Evolutionary conservation across 2,113 vertebrate species (phyloP).

Genomic region (Bubo scandiacus): DNA sequence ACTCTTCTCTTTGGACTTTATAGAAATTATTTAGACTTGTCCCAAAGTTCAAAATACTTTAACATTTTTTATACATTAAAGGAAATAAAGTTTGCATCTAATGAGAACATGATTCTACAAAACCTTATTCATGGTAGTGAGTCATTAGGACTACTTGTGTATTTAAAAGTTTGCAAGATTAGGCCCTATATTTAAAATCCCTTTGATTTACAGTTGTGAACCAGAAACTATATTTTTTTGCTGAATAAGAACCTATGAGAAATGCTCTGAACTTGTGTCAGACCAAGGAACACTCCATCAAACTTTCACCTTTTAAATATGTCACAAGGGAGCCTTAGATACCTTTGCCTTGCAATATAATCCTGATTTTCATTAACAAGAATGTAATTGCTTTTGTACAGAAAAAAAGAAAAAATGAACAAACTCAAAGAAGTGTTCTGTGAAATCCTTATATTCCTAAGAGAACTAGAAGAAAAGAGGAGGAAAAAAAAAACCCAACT

Average conservation of each 20-base stretch:
- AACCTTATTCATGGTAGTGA: neutral
- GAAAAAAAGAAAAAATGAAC: neutral
- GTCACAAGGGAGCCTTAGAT: constrained; percentile 62
- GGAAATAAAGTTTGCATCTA: neutral
- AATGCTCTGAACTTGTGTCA: constrained; percentile 42
- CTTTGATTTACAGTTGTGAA: constrained; percentile 42
- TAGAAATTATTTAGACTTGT: neutral
- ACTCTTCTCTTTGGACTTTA: neutral
- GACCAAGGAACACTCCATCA: constrained; percentile 55
- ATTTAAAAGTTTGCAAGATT: constrained; percentile 28
- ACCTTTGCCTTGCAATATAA: constrained; percentile 49
- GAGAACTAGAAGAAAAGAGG: neutral
- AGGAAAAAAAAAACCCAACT: neutral
- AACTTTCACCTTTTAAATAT: constrained; percentile 66
- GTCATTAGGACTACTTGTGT: constrained; percentile 26
- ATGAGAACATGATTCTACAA: constrained; percentile 3
- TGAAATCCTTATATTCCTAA: neutral
- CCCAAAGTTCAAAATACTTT: neutral
- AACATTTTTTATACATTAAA: neutral
- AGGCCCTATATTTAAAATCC: constrained; percentile 15
- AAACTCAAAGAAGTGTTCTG: neutral
- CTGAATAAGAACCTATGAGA: constrained; percentile 31
- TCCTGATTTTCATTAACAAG: constrained; percentile 61
- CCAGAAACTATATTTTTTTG: neutral
- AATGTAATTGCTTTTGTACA: constrained; percentile 45